Evolutionary conservation across 2,888 invertebrate species (phyloP).

Genomic region (Hartigia nigra): DNA sequence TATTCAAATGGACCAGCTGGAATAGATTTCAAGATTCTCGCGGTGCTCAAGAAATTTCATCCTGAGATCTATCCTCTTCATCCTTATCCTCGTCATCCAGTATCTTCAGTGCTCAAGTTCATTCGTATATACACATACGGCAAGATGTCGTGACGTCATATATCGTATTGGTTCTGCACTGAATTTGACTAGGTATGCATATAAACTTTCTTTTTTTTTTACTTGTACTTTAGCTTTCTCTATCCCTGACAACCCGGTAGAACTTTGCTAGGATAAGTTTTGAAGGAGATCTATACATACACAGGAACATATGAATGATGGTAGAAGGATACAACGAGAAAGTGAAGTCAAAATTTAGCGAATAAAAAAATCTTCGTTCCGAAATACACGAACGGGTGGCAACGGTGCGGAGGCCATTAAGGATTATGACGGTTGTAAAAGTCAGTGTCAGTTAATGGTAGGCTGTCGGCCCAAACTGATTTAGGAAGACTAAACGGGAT

Average conservation of each 20-base stretch:
- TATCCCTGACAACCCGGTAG: neutral
- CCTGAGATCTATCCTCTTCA: neutral
- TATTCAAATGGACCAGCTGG: slow-evolving; percentile 20
- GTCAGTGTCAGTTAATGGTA: neutral
- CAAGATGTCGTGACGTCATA: neutral
- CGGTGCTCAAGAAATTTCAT: slow-evolving; percentile 7
- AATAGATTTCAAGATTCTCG: slow-evolving; percentile 23
- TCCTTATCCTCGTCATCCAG: neutral
- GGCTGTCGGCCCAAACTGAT: neutral
- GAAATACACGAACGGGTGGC: neutral
- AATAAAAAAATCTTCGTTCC: neutral
- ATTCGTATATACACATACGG: neutral
- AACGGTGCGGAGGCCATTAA: neutral
- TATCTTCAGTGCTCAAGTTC: neutral
- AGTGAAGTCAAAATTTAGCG: neutral
- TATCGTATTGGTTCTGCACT: neutral
- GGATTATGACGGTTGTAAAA: neutral
- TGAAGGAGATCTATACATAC: neutral
- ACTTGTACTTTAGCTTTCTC: neutral
- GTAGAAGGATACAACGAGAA: neutral
- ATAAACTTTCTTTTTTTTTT: neutral
- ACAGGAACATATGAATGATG: neutral
- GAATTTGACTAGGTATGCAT: neutral
- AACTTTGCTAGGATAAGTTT: neutral
- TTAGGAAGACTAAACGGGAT: neutral